Evolutionary conservation across 2,797 vertebrate genomes (phyloP), one percentile per base, ranked within the genome.

Genomic region (Tachyglossus aculeatus): DNA sequence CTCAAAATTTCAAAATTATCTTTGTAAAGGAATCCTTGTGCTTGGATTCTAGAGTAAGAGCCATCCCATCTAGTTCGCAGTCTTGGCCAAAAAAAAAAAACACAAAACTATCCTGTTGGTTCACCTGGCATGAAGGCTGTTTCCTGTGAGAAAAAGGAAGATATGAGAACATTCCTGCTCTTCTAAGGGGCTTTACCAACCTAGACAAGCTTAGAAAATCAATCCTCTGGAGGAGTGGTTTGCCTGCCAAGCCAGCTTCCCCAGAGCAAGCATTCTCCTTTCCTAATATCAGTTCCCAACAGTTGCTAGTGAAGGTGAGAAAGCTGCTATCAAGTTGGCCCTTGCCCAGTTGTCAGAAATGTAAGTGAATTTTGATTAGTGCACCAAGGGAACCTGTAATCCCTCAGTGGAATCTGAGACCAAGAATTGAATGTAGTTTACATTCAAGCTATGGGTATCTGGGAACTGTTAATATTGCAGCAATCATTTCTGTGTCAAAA

Each of bases 321-420:
- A 67, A 75, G 43, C 68, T 56, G 45, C 41, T 50, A 58, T 67
- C 44, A 24, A 59, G 6, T 52, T 76, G 73, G 53, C 68, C 44
- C 22, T 40, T 36, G 40, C 68, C 53, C 66, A 3, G 9, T n/a
- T 76, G 76, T 83, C 71, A 66, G n/a, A 80, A 81, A 76, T 64
- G 25, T 74, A 60, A 80, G 73, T 77, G 67, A 68, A 45, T 74
- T 83, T 45, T 83, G 71, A 71, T 64, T 66, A 75, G 56, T 58
- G 73, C 65, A 75, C 82, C 65, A 80, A 61, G 73, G 82, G 77
- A 74, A 80, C 78, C 73, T 66, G 6, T 78, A 81, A 76, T 78
- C 80, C 71, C 71, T 59, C 51, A 71, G 48, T 75, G 68, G 80
- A 83, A 78, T 85, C 78, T 75, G 63, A 80, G 79, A 78, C 67